A percentile compares a stretch with the other conserved stretches of the same genome.
Evolutionary conservation across 1,140 invertebrate species (phyloP).

Genomic region (Drosophila athabasca): DNA sequence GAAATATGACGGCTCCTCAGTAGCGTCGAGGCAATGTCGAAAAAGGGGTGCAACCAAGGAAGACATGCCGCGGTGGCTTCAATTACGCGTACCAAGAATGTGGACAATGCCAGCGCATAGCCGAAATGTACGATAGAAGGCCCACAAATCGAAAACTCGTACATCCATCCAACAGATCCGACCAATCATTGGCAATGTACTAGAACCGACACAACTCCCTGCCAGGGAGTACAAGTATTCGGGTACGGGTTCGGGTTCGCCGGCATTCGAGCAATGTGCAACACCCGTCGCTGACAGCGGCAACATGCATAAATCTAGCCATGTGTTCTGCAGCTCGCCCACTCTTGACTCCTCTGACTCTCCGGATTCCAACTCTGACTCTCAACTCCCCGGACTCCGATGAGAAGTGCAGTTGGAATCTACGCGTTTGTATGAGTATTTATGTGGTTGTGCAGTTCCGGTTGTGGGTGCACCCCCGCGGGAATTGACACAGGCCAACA

Average conservation of each 20-base stretch:
- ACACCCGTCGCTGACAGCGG: conserved; percentile 67
- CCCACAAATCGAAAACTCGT: conserved; percentile 11
- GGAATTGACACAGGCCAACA: conserved; percentile 49
- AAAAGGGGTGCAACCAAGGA: conserved; percentile 64
- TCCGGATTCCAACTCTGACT: conserved; percentile 10
- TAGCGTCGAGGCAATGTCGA: conserved; percentile 35
- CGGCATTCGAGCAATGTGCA: conserved; percentile 58
- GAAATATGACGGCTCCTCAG: conserved; percentile 66
- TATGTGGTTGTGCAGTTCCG: conserved; percentile 25
- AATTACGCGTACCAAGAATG: conserved; percentile 81
- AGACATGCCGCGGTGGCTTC: conserved; percentile 75
- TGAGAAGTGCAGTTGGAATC: conserved; percentile 30
- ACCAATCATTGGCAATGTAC: conserved; percentile 78
- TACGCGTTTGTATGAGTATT: neutral
- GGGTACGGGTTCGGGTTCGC: conserved; percentile 38
- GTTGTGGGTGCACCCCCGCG: conserved; percentile 38
- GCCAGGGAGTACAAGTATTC: too few species aligned
- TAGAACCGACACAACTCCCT: conserved; percentile 60
- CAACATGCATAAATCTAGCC: conserved; percentile 62
- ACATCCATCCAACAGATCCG: conserved; percentile 45
- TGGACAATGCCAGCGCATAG: conserved; percentile 67
- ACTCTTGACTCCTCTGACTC: conserved; percentile 10
- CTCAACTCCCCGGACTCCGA: too few species aligned
- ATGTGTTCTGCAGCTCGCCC: conserved; percentile 42
- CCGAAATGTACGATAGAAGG: conserved; percentile 48